A percentile compares a stretch with the other conserved stretches of the same genome.
These are phyloP conservation scores for Ochotona curzoniae DNA, from an alignment of 2,113 vertebrate genomes.

Conservation along the genomic window DNA sequence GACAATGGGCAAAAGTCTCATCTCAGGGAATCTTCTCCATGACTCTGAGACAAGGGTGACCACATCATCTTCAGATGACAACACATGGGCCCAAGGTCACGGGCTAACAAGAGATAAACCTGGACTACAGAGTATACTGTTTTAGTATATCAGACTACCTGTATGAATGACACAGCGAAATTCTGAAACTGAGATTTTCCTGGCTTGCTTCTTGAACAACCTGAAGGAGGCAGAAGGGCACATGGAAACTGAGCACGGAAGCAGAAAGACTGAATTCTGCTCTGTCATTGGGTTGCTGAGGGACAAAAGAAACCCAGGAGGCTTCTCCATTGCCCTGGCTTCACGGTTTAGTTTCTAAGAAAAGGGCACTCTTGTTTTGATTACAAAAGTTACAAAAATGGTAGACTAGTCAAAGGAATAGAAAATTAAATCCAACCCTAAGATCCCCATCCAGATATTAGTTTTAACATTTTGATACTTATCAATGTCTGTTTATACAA, in stretches of 20 bases:
- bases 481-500: background rate
- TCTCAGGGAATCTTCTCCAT: background rate
- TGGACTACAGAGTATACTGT: background rate
- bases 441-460: background rate
- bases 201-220: background rate
- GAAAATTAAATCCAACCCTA: background rate
- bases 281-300: background rate
- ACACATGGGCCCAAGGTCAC: background rate
- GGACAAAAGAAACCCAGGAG: background rate
- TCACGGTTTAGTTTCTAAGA: background rate
- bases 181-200: background rate
- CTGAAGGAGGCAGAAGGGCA: background rate
- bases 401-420: background rate
- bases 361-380: background rate
- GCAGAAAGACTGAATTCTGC: background rate
- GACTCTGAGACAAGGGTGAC: background rate
- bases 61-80: background rate
- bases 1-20: background rate
- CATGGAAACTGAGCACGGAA: background rate
- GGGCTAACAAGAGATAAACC: background rate
- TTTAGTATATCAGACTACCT: background rate
- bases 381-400: background rate
- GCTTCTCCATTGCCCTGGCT: background rate
- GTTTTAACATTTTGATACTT: background rate
- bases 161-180: rapidly evolving